phyloP scores from a whole-genome alignment of 2,113 vertebrate species.

The Romanogobio albipinnatus region DNA sequence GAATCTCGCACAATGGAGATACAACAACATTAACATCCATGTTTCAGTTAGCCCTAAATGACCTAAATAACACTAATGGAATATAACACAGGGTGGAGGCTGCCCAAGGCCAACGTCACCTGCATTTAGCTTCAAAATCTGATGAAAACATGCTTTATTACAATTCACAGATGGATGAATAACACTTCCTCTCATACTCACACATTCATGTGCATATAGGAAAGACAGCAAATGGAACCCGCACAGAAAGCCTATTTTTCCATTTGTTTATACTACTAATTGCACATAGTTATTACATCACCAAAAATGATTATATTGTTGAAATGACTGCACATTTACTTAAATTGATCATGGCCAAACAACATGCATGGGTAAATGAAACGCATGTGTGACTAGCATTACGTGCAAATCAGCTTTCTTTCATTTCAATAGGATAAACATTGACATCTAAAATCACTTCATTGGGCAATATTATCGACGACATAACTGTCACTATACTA shows the following conservation, averaged over 20 bases:
- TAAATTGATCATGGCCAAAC: not conserved
- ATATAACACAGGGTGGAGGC: conserved; percentile 39
- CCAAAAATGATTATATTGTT: conserved; percentile 23
- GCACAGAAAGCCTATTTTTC: not conserved
- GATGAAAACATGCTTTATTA: conserved; percentile 46
- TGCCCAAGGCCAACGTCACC: conserved; percentile 61
- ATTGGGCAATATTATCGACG: not conserved
- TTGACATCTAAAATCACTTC: not conserved
- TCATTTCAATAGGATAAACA: not conserved
- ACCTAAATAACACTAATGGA: conserved; percentile 57
- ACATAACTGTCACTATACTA: not conserved
- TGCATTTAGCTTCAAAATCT: conserved; percentile 63
- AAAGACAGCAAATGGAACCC: not conserved
- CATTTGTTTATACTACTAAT: conserved; percentile 4
- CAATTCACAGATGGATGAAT: not conserved
- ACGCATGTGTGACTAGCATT: not conserved
- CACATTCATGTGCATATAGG: not conserved
- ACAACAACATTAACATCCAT: conserved; percentile 23
- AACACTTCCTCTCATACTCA: conserved; percentile 17
- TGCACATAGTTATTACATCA: not conserved
- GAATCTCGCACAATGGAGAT: not conserved
- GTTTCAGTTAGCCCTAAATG: conserved; percentile 48
- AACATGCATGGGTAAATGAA: not conserved
- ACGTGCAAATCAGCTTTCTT: not conserved
- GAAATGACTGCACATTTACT: not conserved